Evolutionary conservation across 2,797 vertebrate species (phyloP), one percentile per base, ranked within the genome.

Genomic region (Manis pentadactyla): DNA sequence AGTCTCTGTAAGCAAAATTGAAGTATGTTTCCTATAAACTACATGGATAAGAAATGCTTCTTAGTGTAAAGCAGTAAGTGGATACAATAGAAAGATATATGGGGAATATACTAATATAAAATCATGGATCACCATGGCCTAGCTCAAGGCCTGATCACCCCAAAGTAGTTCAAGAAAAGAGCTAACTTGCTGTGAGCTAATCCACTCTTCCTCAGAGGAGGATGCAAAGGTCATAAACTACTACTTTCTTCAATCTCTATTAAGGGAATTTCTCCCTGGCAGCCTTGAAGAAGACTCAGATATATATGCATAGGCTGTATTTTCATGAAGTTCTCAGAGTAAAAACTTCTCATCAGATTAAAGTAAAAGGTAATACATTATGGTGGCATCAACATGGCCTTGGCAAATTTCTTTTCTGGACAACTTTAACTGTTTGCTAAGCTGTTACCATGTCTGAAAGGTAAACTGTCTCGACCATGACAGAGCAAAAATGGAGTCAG

Each of bases 1-100:
- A 51, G 87, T 87, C 29, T 94, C 69, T 53, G 37, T 31, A 95
- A 86, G 34, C 29, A 66, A 95, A 93, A 82, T 4, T n/a, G 39
- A 96, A n/a, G 71, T 93, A 49, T 8, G 12, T 63, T 78, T 59
- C 84, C 23, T 78, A 39, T 42, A 82, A 87, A 78, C 23, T 39
- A n/a, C 14, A 55, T 23, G 8, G 77, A 42, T 25, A 51, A 81
- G 34, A 85, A 84, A 73, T 42, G 3, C 10, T 87, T 93, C 57
- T 85, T 25, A 31, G 3, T 18, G 7, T 5, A 39, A 46, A 81
- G 23, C 42, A 68, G 49, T 21, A 61, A 74, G 25, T 10, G 7
- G 68, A 68, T 10, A 61, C 34, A 53, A n/a, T 13, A 83, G 31
- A 42, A 87, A 73, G 3, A 53, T 19, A 31, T 23, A 19, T 59